A percentile compares a stretch with the other conserved stretches of the same genome.
Evolutionary conservation across 1,140 invertebrate species (phyloP).

Genomic region (Pantala flavescens): DNA sequence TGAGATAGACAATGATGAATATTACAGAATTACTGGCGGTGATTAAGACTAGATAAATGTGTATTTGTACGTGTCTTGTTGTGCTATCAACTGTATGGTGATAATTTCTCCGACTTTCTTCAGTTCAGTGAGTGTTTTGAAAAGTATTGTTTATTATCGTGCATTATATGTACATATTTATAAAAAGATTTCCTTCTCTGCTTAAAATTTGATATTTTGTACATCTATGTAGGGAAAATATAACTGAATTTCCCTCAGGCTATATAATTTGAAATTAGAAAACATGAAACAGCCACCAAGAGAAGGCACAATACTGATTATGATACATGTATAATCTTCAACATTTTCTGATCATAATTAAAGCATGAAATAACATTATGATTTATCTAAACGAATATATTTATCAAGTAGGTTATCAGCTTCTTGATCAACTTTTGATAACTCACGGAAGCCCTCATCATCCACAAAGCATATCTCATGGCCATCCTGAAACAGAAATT

Average conservation of each 20-base stretch:
- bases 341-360: background rate
- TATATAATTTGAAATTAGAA: background rate
- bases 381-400: slow-evolving; percentile 60
- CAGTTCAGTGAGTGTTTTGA: background rate
- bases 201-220: background rate
- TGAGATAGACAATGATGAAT: slow-evolving; percentile 25
- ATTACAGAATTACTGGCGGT: slow-evolving; percentile 23
- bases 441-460: slow-evolving; percentile 80
- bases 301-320: no score
- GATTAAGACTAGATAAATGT: slow-evolving; percentile 15
- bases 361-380: background rate
- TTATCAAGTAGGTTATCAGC: slow-evolving; percentile 69
- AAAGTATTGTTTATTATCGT: no score
- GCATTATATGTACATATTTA: no score
- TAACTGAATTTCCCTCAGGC: background rate
- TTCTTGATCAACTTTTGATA: slow-evolving; percentile 78
- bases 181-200: no score
- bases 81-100: background rate
- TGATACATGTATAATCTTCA: no score
- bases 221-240: background rate
- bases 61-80: background rate
- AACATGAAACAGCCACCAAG: slow-evolving; percentile 2
- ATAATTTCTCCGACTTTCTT: no score
- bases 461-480: slow-evolving; percentile 99
- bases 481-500: slow-evolving; percentile 50